Base-by-base conservation (phyloP, 2,888 invertebrate genomes). In the Drosophila paracracens region DNA sequence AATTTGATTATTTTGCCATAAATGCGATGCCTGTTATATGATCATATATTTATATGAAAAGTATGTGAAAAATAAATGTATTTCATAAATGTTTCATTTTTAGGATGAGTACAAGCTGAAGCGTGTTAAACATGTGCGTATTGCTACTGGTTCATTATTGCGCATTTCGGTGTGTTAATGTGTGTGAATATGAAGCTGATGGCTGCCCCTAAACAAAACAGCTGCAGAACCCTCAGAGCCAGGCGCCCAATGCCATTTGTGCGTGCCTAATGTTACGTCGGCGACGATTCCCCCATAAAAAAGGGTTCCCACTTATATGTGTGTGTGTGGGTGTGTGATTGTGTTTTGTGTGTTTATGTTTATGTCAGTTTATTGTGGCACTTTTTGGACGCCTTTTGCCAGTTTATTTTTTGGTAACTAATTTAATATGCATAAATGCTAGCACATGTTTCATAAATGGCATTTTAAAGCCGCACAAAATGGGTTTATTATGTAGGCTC, bases 361-460 rank as follows among this genome's bases (percentile, higher is more conserved):
- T 76, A 46, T 74, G 66, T 53, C 79, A 66, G 79, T 80, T 79
- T 82, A 80, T 79, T 82, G 79, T 70, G 81, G 82, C 80, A 81
- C 69, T 83, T 81, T 76, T 81, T 72, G 65, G 70, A 62, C 66
- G 71, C 76, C 81, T 80, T 75, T 70, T 82, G 79, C 74, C 79
- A 82, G 90, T 90, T 88, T 83, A 83, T 86, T 80, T 83, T 65
- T 36, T 51, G 71, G 59, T 68, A 70, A 80, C 90, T 90, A 90
- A 85, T 85, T 88, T 85, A 88, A 85, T 85, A 85, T 85, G 90
- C 90, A 85, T 85, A 85, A 85, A 85, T 85, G 85, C 85, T 81
- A 83, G 89, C 90, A 90, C 85, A 85, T 85, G 85, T 88, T 90
- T 90, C 89, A 85, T 86, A 90, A 90, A 86, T 83, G 90, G 89